These are phyloP conservation scores for Hyalella azteca DNA, from an alignment of 2,888 invertebrate species.

Conservation along the genomic window DNA sequence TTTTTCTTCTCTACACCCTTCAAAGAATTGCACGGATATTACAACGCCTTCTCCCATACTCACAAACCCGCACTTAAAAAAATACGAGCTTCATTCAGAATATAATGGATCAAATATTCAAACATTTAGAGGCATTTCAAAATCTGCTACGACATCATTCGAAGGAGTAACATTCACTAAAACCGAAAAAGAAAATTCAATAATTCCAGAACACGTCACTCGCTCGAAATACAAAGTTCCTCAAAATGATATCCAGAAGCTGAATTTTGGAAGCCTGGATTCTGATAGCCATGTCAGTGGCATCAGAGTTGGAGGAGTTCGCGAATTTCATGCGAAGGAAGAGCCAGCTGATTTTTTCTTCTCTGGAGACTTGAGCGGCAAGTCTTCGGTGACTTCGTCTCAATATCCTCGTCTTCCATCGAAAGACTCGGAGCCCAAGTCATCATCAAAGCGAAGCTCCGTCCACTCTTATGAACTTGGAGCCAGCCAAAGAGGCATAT, in stretches of 20 bases:
- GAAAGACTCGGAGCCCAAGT: too few relatives aligned
- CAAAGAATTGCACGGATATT: not conserved
- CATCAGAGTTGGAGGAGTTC: not conserved
- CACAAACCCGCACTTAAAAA: not conserved
- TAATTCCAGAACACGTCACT: too few relatives aligned
- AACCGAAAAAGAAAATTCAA: too few relatives aligned
- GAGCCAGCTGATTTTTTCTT: too few relatives aligned
- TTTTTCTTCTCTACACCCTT: not conserved
- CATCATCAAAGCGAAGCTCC: too few relatives aligned
- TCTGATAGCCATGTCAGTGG: not conserved
- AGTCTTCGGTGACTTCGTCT: too few relatives aligned
- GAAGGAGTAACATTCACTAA: not conserved
- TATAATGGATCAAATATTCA: not conserved
- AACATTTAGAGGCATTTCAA: not conserved
- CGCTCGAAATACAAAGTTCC: not conserved
- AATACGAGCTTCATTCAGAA: not conserved
- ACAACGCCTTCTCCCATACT: not conserved
- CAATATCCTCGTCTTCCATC: too few relatives aligned
- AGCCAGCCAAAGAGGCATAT: too few relatives aligned
- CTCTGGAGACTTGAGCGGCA: too few relatives aligned
- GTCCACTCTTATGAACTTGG: too few relatives aligned
- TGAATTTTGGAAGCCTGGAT: not conserved
- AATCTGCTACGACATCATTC: not conserved
- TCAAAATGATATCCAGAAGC: not conserved
- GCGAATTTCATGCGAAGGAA: not conserved